Base-by-base conservation (phyloP, 2,888 invertebrate genomes). In the Xestia sexstrigata region DNA sequence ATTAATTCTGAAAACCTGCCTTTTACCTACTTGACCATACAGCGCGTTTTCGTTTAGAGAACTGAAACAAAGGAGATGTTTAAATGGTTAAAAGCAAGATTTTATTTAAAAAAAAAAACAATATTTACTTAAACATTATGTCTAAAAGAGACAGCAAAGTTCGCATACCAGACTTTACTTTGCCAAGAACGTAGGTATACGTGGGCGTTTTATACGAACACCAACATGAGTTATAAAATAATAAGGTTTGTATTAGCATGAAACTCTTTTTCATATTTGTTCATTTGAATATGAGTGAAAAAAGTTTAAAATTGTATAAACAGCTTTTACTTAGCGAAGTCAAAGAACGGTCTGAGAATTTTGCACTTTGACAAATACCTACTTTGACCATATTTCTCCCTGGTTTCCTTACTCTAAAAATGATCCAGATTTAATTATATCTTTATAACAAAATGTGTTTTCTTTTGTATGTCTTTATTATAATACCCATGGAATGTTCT, bases 401-500 rank as follows among this genome's bases (percentile, higher is more conserved):
- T 81, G 47, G 8, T 75, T 79, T 52, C 47, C 35, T 71, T 71
- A 20, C 45, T 80, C 15, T 62, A 63, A 67, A 35, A 11, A 60
- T 7, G 5, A 58, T 30, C 13, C 35, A 45, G 3, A 58, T 42
- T 47, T 20, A 0, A 15, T 52, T 39, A 23, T 5, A 15, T 63
- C 15, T 60, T 81, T 74, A 55, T 30, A 39, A n/a, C 13, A 47
- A 35, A 65, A 23, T 73, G 17, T 58, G 78, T 8, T 76, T 30
- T 23, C n/a, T 30, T 55, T 39, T 15, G 1, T 66, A 23, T 69
- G 13, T 72, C 39, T 23, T 42, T 65, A 8, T 15, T 67, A 13
- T 30, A 5, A 52, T 30, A 45, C n/a, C 45, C 52, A 35, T 82
- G 75, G 83, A 81, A 70, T 84, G 66, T 83, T 76, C 30, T 75